Evolutionary conservation across 2,113 vertebrate species (phyloP).

Genomic region (Melierax canorus): DNA sequence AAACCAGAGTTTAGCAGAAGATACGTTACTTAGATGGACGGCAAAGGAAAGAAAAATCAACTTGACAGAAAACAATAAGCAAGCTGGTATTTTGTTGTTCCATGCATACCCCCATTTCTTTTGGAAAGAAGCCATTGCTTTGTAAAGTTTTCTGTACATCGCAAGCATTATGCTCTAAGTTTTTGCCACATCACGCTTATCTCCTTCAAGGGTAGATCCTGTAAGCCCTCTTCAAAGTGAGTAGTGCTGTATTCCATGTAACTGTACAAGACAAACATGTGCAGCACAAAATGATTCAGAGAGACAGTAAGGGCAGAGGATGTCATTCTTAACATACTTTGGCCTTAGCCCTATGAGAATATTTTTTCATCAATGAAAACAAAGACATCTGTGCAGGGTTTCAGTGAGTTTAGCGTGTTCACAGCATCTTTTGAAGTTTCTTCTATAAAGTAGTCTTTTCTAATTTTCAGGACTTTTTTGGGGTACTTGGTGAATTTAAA

Average conservation of each 20-base stretch:
- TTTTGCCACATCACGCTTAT: rapidly evolving
- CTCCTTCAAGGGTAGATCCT: not conserved
- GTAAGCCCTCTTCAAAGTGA: not conserved
- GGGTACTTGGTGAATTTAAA: not conserved
- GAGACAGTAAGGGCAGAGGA: not conserved
- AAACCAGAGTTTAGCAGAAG: not conserved
- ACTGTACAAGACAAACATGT: not conserved
- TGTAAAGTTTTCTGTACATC: not conserved
- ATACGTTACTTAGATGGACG: rapidly evolving
- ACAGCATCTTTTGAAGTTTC: not conserved
- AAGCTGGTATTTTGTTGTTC: not conserved
- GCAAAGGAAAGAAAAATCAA: not conserved
- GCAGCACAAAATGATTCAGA: not conserved
- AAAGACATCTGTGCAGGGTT: not conserved
- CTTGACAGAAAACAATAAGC: not conserved
- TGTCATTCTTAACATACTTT: not conserved
- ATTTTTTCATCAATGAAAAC: not conserved
- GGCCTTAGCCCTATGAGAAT: not conserved
- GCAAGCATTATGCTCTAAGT: not conserved
- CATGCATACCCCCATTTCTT: not conserved
- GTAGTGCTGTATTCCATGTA: not conserved
- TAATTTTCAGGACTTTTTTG: not conserved
- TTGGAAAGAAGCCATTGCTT: not conserved
- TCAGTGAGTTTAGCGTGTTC: not conserved
- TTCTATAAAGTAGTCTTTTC: not conserved